phyloP scores from a whole-genome alignment of 2,113 vertebrate species.

The Mastomys coucha region DNA sequence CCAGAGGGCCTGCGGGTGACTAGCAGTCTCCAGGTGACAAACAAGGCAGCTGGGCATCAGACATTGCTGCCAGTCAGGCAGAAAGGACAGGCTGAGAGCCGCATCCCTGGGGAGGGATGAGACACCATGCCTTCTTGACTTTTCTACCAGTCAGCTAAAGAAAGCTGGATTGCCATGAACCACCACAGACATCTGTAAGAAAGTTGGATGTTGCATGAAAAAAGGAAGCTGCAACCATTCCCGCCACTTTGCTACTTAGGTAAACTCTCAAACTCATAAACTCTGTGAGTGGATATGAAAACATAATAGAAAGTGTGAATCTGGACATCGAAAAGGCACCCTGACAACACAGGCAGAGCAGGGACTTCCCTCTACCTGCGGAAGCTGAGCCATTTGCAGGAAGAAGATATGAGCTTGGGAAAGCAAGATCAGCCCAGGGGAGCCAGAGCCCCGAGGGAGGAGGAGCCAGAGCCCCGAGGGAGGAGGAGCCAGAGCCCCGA shows the following conservation, averaged over 20 bases:
- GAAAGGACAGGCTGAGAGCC: no score
- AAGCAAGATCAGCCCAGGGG: background rate
- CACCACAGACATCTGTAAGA: fast-evolving
- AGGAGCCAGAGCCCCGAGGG: no score
- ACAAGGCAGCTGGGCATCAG: background rate
- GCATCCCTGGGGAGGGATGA: fast-evolving
- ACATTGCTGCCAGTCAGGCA: fast-evolving
- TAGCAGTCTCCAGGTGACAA: background rate
- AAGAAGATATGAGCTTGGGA: fast-evolving
- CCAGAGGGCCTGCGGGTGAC: no score
- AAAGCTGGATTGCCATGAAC: fast-evolving
- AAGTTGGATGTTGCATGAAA: fast-evolving
- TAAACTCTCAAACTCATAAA: no score
- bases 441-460: background rate
- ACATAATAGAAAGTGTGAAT: fast-evolving
- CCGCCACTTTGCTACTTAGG: fast-evolving
- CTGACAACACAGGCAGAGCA: fast-evolving
- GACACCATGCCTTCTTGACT: fast-evolving
- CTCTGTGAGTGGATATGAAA: fast-evolving
- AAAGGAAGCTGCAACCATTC: background rate
- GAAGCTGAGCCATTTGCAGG: background rate
- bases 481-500: no score
- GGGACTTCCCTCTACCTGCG: background rate
- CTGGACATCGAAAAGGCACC: fast-evolving
- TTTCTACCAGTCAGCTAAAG: fast-evolving